phyloP scores from a whole-genome alignment of 2,888 invertebrate species.

The Bruchidius siliquastri region DNA sequence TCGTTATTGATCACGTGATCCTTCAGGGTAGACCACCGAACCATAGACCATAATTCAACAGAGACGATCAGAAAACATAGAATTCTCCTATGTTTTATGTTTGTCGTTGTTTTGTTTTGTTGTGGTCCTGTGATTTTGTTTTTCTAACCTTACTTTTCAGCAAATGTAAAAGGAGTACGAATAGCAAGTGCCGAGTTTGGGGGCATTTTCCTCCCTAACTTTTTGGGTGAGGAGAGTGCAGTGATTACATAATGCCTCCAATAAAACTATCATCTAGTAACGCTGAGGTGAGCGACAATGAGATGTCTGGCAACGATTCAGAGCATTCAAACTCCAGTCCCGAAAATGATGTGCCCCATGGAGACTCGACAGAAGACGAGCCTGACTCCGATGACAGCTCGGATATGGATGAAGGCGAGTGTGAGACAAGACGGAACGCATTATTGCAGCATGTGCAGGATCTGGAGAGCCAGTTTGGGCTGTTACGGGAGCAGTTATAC shows the following conservation, averaged over 20 bases:
- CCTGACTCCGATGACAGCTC: slow-evolving; percentile 81
- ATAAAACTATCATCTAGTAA: neutral
- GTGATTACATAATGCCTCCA: neutral
- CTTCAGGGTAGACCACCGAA: too few species aligned
- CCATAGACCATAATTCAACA: too few species aligned
- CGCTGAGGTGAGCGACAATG: slow-evolving; percentile 54
- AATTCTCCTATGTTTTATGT: too few species aligned
- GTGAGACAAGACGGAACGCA: slow-evolving; percentile 76
- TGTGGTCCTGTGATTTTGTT: neutral
- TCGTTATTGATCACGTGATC: too few species aligned
- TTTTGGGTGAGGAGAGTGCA: neutral
- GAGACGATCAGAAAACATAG: too few species aligned
- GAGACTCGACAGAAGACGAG: slow-evolving; percentile 72
- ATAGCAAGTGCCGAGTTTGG: neutral
- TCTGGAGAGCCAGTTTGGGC: slow-evolving; percentile 81
- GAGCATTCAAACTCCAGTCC: slow-evolving; percentile 65
- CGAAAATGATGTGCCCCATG: slow-evolving; percentile 57
- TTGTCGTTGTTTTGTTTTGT: too few species aligned
- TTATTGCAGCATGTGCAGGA: slow-evolving; percentile 83
- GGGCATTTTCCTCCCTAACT: neutral
- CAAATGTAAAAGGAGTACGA: neutral
- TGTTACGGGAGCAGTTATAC: slow-evolving; percentile 84
- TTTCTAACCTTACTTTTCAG: neutral
- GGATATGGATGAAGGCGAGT: slow-evolving; percentile 90
- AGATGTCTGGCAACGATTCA: slow-evolving; percentile 66